A percentile compares a stretch with the other conserved stretches of the same genome.
Conservation (phyloP, 2,888 invertebrate genomes). For the Nasonovia ribisnigri region DNA sequence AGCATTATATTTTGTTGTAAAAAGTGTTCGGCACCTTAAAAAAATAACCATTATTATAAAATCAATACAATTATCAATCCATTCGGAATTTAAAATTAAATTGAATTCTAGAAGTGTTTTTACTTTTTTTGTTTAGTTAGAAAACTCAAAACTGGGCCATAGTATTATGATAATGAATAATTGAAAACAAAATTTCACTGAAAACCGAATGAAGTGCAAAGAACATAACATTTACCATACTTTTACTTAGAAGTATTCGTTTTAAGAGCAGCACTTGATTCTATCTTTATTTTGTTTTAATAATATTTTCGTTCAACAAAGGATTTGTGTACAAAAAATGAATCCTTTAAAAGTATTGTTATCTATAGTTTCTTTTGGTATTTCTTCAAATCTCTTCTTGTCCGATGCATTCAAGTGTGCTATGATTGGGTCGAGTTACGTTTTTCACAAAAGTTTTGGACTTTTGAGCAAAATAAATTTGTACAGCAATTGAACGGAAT, state of each 20-base stretch:
- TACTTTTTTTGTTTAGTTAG: not conserved
- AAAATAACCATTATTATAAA: not conserved
- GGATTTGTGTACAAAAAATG: conserved; percentile 6
- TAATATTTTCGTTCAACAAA: not conserved
- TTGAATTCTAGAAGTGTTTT: not conserved
- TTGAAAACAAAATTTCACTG: not conserved
- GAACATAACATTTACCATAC: not conserved
- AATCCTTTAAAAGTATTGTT: not conserved
- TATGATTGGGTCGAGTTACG: not conserved
- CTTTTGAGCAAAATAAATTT: not conserved
- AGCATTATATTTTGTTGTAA: too few relatives aligned
- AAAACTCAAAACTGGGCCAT: not conserved
- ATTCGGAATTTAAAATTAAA: not conserved
- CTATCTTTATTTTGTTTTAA: conserved; percentile 1
- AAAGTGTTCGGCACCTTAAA: too few relatives aligned
- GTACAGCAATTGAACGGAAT: conserved; percentile 2
- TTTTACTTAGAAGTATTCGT: not conserved
- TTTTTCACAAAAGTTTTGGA: not conserved
- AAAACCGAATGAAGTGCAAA: not conserved
- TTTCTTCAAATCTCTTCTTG: conserved; percentile 2
- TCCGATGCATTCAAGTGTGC: not conserved
- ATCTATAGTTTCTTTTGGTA: not conserved
- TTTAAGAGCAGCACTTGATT: not conserved
- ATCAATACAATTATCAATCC: not conserved
- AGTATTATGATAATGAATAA: not conserved